A percentile compares a stretch with the other conserved stretches of the same genome.
Evolutionary conservation across 2,113 vertebrate species (phyloP).

Genomic region (Pelodiscus sinensis): DNA sequence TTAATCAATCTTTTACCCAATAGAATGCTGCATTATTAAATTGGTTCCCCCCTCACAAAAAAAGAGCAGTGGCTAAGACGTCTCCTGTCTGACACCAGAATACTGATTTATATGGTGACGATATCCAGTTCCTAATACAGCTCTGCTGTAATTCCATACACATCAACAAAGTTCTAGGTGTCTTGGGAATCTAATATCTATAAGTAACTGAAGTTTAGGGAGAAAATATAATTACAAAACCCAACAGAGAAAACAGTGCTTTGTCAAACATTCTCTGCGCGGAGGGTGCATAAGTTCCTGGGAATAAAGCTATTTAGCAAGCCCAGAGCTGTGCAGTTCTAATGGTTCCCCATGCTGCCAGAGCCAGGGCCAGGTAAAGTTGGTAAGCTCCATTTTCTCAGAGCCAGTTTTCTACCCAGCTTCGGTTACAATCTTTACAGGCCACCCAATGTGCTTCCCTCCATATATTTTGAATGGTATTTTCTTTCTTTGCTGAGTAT

Average conservation of each 20-base stretch:
- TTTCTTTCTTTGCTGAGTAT: conserved; percentile 2
- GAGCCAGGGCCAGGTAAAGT: not conserved
- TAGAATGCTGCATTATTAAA: too few relatives aligned
- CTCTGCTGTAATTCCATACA: not conserved
- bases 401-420: not conserved
- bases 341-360: not conserved
- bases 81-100: too few relatives aligned
- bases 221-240: not conserved
- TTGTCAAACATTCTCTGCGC: not conserved
- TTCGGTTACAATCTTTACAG: not conserved
- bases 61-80: too few relatives aligned
- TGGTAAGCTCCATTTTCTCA: conserved; percentile 19
- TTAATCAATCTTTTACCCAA: too few relatives aligned
- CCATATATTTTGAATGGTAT: not conserved
- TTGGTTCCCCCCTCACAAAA: too few relatives aligned
- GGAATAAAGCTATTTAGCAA: not conserved
- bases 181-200: not conserved
- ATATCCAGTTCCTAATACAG: too few relatives aligned
- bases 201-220: not conserved
- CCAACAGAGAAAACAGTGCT: not conserved
- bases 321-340: not conserved
- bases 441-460: not conserved
- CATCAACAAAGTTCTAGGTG: not conserved
- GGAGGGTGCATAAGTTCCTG: not conserved
- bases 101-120: too few relatives aligned